Evolutionary conservation across 1,140 invertebrate species (phyloP).

Genomic region (Drosophila littoralis): DNA sequence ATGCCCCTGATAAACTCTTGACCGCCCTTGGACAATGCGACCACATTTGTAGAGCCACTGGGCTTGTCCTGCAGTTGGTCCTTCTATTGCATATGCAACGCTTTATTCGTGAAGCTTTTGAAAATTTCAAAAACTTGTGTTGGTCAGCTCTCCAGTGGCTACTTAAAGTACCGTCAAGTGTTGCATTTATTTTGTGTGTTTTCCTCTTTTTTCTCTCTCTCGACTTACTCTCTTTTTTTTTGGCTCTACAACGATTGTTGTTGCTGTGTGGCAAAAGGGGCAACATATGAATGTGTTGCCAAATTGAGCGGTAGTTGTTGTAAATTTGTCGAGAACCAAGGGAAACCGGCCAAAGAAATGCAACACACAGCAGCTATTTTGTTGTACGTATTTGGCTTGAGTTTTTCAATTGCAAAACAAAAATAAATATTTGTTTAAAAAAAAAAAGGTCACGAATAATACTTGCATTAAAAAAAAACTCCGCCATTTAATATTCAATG

Average conservation of each 20-base stretch:
- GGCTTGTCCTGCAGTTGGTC: background rate
- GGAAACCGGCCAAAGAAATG: background rate
- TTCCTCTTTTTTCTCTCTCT: slow-evolving; percentile 5
- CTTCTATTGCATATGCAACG: slow-evolving; percentile 55
- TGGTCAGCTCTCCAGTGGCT: slow-evolving; percentile 50
- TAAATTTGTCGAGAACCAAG: background rate
- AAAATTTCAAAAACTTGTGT: slow-evolving; percentile 55
- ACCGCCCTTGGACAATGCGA: slow-evolving; percentile 22
- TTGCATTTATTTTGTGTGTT: slow-evolving; percentile 33
- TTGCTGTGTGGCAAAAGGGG: background rate
- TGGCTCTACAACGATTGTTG: background rate
- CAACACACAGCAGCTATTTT: background rate
- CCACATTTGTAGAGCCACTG: slow-evolving; percentile 10
- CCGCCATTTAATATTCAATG: no score
- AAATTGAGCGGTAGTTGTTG: slow-evolving; percentile 1
- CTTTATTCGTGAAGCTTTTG: slow-evolving; percentile 40
- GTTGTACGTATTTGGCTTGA: no score
- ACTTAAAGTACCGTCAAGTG: slow-evolving; percentile 44
- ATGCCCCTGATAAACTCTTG: slow-evolving; percentile 21
- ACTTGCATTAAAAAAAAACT: no score
- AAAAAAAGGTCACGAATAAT: no score
- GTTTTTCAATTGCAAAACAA: no score
- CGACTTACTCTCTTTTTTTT: background rate
- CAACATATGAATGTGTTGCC: slow-evolving; percentile 3
- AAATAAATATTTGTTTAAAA: no score